Percentiles rank a stretch among this genome's conserved stretches.
phyloP scores from a whole-genome alignment of 2,113 vertebrate species.

The Marmota flaviventris region DNA sequence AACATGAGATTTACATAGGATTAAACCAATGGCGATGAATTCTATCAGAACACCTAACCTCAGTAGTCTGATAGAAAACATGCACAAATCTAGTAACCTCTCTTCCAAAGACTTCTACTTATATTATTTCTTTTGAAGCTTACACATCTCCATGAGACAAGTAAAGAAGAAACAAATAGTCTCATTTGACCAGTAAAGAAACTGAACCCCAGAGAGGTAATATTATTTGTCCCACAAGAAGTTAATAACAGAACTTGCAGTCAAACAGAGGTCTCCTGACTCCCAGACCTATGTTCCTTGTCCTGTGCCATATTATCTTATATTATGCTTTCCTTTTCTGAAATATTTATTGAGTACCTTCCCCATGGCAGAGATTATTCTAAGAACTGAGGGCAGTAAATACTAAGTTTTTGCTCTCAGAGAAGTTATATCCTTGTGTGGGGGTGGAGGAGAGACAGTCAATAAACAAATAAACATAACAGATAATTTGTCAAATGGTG shows the following conservation, averaged over 20 bases:
- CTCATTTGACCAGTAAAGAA: background rate
- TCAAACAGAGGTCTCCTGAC: slow-evolving; percentile 32
- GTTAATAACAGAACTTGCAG: background rate
- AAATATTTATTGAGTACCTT: slow-evolving; percentile 61
- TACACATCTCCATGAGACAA: background rate
- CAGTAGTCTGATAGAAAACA: slow-evolving; percentile 33
- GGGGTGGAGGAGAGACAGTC: background rate
- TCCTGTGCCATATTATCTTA: background rate
- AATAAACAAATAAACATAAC: slow-evolving; percentile 55
- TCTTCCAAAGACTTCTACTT: slow-evolving; percentile 24
- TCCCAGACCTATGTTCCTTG: background rate
- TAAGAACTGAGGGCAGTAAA: background rate
- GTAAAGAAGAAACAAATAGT: slow-evolving; percentile 47
- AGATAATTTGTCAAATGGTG: background rate
- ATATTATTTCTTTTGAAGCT: slow-evolving; percentile 43
- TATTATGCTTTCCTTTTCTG: background rate
- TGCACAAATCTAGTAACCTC: background rate
- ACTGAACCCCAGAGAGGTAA: background rate
- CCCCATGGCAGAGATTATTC: background rate
- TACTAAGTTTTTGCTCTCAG: slow-evolving; percentile 5
- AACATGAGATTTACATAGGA: background rate
- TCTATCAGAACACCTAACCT: background rate
- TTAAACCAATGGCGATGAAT: slow-evolving; percentile 42
- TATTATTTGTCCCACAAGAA: slow-evolving; percentile 30
- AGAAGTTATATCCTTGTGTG: background rate